phyloP scores from a whole-genome alignment of 1,140 invertebrate species.

The Cryptotermes secundus region DNA sequence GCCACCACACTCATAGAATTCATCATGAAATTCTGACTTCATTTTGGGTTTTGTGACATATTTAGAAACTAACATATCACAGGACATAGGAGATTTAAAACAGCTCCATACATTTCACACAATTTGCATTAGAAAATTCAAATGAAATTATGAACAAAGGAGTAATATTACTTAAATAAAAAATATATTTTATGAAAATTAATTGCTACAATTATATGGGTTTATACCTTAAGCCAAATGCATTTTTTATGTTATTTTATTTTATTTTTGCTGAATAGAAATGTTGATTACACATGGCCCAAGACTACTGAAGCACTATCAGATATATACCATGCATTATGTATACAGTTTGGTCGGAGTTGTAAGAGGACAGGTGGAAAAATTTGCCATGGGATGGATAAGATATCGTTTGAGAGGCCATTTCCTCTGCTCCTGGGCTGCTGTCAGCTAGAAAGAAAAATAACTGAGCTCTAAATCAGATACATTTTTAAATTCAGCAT shows the following conservation, averaged over 20 bases:
- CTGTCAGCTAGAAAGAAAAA: background rate
- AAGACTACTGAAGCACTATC: background rate
- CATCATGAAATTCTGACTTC: background rate
- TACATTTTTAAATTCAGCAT: background rate
- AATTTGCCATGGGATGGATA: background rate
- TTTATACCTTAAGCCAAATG: background rate
- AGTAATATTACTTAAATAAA: background rate
- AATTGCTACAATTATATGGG: background rate
- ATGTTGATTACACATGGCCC: background rate
- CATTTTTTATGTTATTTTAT: background rate
- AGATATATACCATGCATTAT: background rate
- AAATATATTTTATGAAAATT: background rate
- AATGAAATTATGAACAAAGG: background rate
- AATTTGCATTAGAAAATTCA: background rate
- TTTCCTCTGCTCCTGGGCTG: background rate
- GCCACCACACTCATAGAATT: background rate
- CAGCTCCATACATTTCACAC: background rate
- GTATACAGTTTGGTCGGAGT: background rate
- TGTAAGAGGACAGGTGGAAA: background rate
- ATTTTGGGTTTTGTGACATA: background rate
- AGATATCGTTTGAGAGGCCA: background rate
- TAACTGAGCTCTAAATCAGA: background rate
- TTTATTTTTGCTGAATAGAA: background rate
- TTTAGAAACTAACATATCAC: background rate
- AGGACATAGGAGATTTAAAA: conserved; percentile 10